Evolutionary conservation across 1,140 invertebrate species (phyloP).

Genomic region (Scaptodrosophila lebanonensis): DNA sequence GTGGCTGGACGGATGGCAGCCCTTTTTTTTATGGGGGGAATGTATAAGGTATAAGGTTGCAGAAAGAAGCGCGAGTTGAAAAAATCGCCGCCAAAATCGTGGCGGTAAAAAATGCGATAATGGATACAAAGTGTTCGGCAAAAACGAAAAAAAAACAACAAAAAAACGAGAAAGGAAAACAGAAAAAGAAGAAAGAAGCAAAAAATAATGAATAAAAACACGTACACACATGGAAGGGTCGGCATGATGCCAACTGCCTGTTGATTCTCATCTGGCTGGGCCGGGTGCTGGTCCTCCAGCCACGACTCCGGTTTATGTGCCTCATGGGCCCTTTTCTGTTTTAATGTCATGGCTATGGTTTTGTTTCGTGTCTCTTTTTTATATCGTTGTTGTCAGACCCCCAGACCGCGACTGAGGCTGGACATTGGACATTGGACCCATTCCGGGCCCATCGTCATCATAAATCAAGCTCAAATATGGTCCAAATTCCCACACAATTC

Average conservation of each 20-base stretch:
- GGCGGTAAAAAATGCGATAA: slow-evolving; percentile 29
- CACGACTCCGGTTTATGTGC: too few species aligned
- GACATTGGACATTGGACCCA: too few species aligned
- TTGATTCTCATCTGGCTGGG: slow-evolving; percentile 17
- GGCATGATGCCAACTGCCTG: slow-evolving; percentile 15
- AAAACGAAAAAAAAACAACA: too few species aligned
- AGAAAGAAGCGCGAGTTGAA: not conserved
- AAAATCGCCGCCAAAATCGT: slow-evolving; percentile 14
- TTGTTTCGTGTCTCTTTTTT: too few species aligned
- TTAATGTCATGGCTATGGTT: too few species aligned
- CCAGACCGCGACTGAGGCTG: too few species aligned
- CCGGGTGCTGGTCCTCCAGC: too few species aligned
- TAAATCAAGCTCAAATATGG: slow-evolving; percentile 11
- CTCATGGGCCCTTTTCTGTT: too few species aligned
- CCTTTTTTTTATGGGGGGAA: not conserved
- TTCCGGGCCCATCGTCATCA: not conserved
- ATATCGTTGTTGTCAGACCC: too few species aligned
- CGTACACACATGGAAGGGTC: slow-evolving; percentile 1
- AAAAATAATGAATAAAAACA: slow-evolving; percentile 20
- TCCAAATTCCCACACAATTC: slow-evolving; percentile 1
- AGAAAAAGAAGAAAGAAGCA: slow-evolving; percentile 5
- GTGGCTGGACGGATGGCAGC: slow-evolving; percentile 12
- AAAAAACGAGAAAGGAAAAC: too few species aligned
- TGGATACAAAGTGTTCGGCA: slow-evolving; percentile 25
- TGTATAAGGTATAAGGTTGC: too few species aligned